These are phyloP conservation scores for Drosophila cardini DNA, from an alignment of 1,140 invertebrate genomes.

Conservation along the genomic window DNA sequence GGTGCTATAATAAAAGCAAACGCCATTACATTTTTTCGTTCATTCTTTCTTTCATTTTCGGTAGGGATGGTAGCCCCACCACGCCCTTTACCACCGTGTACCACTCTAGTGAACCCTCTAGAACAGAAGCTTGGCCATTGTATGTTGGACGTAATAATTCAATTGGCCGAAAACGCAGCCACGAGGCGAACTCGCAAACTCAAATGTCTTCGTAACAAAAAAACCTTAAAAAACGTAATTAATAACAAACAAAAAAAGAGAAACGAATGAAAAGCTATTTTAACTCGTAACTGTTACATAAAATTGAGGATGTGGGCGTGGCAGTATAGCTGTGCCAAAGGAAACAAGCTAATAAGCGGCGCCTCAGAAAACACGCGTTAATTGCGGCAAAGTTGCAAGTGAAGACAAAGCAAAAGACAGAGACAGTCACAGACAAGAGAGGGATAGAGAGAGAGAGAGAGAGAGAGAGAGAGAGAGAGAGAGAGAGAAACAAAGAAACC, in stretches of 20 bases:
- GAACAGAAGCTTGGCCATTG: conserved; percentile 44
- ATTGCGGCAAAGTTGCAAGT: conserved; percentile 34
- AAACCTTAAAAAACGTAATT: conserved; percentile 60
- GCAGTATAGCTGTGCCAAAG: conserved; percentile 32
- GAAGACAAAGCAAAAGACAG: conserved; percentile 17
- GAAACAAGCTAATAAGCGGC: conserved; percentile 80
- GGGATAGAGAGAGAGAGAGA: too few relatives aligned
- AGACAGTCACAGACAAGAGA: too few relatives aligned
- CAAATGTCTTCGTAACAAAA: too few relatives aligned
- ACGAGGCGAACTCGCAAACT: conserved; percentile 44
- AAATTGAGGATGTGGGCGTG: conserved; percentile 79
- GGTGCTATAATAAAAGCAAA: conserved; percentile 78
- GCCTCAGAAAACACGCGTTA: conserved; percentile 60
- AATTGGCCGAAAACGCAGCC: conserved; percentile 72
- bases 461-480: too few relatives aligned
- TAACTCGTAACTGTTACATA: conserved; percentile 27
- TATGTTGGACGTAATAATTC: conserved; percentile 72
- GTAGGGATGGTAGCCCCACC: conserved; percentile 1
- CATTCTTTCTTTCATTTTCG: conserved; percentile 5
- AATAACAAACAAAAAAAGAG: conserved; percentile 68
- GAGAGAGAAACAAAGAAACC: background rate
- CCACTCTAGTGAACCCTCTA: background rate
- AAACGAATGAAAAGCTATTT: conserved; percentile 71
- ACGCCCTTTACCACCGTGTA: background rate
- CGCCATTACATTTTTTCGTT: conserved; percentile 61